Evolutionary conservation across 2,888 invertebrate genomes (phyloP), one percentile per base, ranked within the genome.

Genomic region (Chalcis sispes): DNA sequence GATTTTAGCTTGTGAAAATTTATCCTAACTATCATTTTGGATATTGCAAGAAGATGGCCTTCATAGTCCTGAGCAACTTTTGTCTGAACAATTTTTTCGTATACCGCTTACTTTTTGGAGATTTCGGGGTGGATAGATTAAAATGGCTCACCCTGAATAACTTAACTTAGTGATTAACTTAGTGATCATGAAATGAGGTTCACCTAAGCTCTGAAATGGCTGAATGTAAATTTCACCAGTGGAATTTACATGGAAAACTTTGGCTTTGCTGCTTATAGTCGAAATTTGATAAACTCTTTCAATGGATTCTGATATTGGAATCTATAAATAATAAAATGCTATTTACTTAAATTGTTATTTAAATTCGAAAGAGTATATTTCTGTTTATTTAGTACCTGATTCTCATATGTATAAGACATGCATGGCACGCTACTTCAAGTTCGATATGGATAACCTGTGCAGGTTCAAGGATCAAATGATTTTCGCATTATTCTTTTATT

Each of bases 131-230:
- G n/a, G n/a, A n/a, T n/a, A n/a, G n/a, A n/a, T n/a, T n/a, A n/a
- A n/a, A n/a, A n/a, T n/a, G n/a, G n/a, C n/a, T n/a, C n/a, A n/a
- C n/a, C n/a, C n/a, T n/a, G n/a, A n/a, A n/a, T n/a, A n/a, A n/a
- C n/a, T n/a, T n/a, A n/a, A n/a, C n/a, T n/a, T n/a, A n/a, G n/a
- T n/a, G n/a, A n/a, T n/a, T n/a, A n/a, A 87, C 87, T 82, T 83
- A 8, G 84, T 85, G 52, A 85, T 85, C 61, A 86, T 80, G 77
- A 85, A 89, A 67, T 89, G 89, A 32, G 89, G 88, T 83, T 90
- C 89, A 2, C 89, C 89, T 75, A 87, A 85, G 72, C 88, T 88
- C 83, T 89, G 89, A 75, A 89, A 90, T 2, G 89, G 89, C 78
- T 89, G 89, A 15, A 89, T 84, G 71, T 89, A 87, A 76, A 89